Conservation (phyloP, 2,797 vertebrate species). For the Falco biarmicus region DNA sequence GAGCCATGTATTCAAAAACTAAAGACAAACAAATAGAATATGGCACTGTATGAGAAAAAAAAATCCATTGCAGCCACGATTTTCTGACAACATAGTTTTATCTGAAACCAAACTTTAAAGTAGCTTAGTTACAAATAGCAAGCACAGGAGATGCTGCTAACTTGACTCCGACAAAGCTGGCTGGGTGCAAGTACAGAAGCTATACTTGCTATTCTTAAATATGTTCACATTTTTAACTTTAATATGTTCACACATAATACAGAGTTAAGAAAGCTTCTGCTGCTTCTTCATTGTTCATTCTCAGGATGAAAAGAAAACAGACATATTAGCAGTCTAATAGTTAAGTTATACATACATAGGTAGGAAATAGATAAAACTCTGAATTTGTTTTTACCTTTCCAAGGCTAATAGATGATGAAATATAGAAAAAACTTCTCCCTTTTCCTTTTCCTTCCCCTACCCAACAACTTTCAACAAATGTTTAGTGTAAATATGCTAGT, state of each 20-base stretch:
- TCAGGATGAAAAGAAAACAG: not conserved
- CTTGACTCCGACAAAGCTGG: not conserved
- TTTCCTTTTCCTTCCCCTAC: not conserved
- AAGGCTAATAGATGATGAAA: not conserved
- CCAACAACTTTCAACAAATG: not conserved
- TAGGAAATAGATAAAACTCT: not conserved
- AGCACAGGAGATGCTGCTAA: not conserved
- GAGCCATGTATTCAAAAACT: not conserved
- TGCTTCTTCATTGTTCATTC: not conserved
- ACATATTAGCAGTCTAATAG: not conserved
- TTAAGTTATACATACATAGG: not conserved
- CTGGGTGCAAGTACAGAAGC: not conserved
- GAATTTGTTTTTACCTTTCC: not conserved
- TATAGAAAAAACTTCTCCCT: not conserved
- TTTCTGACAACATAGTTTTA: not conserved
- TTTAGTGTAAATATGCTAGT: not conserved
- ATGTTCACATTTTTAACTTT: not conserved
- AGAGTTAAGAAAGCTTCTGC: not conserved
- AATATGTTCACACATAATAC: no score
- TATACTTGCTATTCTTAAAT: not conserved
- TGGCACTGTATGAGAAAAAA: not conserved
- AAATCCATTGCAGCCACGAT: not conserved
- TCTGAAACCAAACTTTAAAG: not conserved
- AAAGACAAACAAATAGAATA: not conserved
- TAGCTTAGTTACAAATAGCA: not conserved